Conservation (phyloP, 2,888 invertebrate genomes). For the Amphimallon solstitiale region DNA sequence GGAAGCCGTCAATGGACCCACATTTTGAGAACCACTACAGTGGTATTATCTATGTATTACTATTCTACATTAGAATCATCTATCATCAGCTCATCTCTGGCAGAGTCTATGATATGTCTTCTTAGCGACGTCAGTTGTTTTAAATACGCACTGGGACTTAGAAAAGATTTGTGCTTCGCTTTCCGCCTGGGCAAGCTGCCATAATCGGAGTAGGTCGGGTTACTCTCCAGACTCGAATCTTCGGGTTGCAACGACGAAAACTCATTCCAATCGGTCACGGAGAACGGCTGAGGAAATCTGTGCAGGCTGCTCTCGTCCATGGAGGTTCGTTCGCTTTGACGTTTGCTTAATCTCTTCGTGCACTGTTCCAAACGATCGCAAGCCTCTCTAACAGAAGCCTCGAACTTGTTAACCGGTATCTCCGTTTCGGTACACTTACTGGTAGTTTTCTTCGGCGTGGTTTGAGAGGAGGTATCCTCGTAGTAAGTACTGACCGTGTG, state of each 20-base stretch:
- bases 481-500: constrained; percentile 13
- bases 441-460: constrained; percentile 43
- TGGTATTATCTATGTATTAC: neutral
- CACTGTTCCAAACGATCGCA: constrained; percentile 58
- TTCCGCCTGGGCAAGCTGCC: constrained; percentile 59
- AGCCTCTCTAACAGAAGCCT: constrained; percentile 56
- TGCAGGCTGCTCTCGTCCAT: constrained; percentile 38
- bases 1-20: no score
- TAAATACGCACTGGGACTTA: constrained; percentile 68
- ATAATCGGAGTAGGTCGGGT: constrained; percentile 59
- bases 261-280: constrained; percentile 45
- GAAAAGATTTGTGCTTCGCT: constrained; percentile 49
- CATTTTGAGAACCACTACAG: no score
- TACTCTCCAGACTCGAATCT: constrained; percentile 59
- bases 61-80: constrained; percentile 47
- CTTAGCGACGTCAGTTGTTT: constrained; percentile 69
- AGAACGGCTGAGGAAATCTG: constrained; percentile 47
- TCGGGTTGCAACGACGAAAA: constrained; percentile 43
- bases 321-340: constrained; percentile 15
- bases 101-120: constrained; percentile 66
- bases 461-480: constrained; percentile 48
- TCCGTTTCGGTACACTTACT: constrained; percentile 44
- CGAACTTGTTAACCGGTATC: constrained; percentile 58
- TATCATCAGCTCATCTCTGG: constrained; percentile 62
- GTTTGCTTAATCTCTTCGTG: constrained; percentile 45